Percentiles rank a stretch among this genome's conserved stretches.
Evolutionary conservation across 2,888 invertebrate species (phyloP).

Genomic region (Gisinianus flammeolus): DNA sequence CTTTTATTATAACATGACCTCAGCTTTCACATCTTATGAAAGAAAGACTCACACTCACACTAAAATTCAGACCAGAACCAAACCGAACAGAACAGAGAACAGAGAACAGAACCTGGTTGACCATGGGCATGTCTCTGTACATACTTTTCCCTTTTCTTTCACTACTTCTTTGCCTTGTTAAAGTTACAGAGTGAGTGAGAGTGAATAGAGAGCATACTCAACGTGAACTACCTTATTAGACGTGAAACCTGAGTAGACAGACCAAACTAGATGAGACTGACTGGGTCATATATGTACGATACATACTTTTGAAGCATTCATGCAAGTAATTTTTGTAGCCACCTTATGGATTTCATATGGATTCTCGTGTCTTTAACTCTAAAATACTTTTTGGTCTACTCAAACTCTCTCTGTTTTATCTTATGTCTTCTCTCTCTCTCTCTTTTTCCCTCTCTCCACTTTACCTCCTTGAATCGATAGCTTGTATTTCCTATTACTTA

Average conservation of each 20-base stretch:
- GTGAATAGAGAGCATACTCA: too few species aligned
- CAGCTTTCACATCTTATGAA: conserved; percentile 2
- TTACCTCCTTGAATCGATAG: neutral
- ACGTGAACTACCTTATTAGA: too few species aligned
- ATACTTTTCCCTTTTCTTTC: neutral
- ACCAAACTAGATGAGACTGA: too few species aligned
- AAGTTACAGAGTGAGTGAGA: neutral
- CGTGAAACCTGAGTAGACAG: too few species aligned
- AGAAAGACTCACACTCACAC: neutral
- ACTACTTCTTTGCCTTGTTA: neutral
- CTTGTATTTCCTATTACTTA: too few species aligned
- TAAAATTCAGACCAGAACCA: neutral
- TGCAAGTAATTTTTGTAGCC: conserved; percentile 9
- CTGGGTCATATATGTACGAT: too few species aligned
- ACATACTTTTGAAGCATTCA: neutral
- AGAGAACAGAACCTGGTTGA: neutral
- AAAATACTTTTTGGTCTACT: too few species aligned
- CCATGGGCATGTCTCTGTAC: too few species aligned
- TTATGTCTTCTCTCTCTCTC: too few species aligned
- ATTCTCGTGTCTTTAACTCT: too few species aligned
- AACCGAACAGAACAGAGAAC: neutral
- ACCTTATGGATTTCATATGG: conserved; percentile 7
- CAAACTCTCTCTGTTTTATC: too few species aligned
- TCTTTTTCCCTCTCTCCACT: neutral
- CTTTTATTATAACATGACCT: conserved; percentile 7